Percentiles rank a stretch among this genome's conserved stretches.
These are phyloP conservation scores for Stenichneumon culpator DNA, from an alignment of 2,888 invertebrate species.

Conservation along the genomic window DNA sequence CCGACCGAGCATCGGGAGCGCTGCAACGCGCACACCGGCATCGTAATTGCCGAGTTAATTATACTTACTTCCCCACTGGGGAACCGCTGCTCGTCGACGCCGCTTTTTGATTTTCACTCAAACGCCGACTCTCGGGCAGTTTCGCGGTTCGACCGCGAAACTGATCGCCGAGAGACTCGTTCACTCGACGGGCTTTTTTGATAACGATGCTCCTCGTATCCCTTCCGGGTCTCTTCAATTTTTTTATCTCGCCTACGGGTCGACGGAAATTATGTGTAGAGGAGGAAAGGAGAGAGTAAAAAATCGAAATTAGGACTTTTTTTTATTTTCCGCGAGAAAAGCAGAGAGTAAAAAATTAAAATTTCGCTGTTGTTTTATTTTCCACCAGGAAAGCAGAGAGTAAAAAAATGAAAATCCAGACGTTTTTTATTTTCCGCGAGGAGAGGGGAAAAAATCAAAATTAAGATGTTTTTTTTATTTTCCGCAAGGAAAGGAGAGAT, in stretches of 20 bases:
- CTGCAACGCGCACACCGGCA: background rate
- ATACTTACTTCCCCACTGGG: conserved; percentile 36
- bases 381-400: too few species aligned
- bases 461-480: too few species aligned
- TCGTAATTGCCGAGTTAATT: conserved; percentile 50
- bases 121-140: background rate
- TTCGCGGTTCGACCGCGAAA: conserved; percentile 13
- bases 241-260: background rate
- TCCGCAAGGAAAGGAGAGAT: too few species aligned
- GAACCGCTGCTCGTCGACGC: background rate
- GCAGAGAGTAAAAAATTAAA: too few species aligned
- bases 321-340: too few species aligned
- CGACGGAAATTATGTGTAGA: background rate
- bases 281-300: background rate
- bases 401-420: too few species aligned
- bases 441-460: too few species aligned
- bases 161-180: conserved; percentile 8
- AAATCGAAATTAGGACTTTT: too few species aligned
- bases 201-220: too few species aligned
- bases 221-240: background rate
- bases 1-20: background rate
- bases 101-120: conserved; percentile 7
- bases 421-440: too few species aligned
- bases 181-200: background rate
- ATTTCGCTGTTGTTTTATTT: too few species aligned